These are phyloP conservation scores for Notiomystis cincta DNA, from an alignment of 2,113 vertebrate species.

Conservation along the genomic window DNA sequence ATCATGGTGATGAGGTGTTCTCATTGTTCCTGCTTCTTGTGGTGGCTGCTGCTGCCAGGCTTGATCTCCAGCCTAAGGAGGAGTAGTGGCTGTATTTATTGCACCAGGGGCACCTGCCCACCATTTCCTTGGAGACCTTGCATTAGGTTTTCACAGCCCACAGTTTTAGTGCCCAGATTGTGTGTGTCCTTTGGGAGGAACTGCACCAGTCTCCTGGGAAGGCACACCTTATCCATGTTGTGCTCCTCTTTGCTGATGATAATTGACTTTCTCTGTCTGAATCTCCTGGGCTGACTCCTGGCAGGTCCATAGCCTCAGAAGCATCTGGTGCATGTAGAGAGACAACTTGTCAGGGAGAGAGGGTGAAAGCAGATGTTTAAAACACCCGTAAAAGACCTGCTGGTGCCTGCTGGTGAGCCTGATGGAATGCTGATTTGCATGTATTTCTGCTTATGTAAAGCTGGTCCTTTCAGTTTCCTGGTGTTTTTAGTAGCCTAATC, in stretches of 20 bases:
- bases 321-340: neutral
- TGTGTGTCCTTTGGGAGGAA: neutral
- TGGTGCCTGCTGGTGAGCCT: neutral
- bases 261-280: neutral
- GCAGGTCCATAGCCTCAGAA: neutral
- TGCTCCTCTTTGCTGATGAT: neutral
- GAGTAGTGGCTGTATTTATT: neutral
- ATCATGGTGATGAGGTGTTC: neutral
- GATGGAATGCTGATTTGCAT: neutral
- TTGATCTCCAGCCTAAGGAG: neutral
- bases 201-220: neutral
- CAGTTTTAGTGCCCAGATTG: neutral
- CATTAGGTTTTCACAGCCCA: neutral
- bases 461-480: neutral
- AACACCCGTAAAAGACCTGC: neutral
- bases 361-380: neutral
- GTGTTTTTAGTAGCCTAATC: neutral
- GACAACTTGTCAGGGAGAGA: neutral
- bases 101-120: rapidly evolving
- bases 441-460: neutral
- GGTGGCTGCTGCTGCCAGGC: neutral
- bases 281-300: neutral
- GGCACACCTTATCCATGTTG: neutral
- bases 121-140: neutral
- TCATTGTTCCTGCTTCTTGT: neutral